Conservation (phyloP, 2,888 invertebrate genomes). For the Holacanthella duospinosa region DNA sequence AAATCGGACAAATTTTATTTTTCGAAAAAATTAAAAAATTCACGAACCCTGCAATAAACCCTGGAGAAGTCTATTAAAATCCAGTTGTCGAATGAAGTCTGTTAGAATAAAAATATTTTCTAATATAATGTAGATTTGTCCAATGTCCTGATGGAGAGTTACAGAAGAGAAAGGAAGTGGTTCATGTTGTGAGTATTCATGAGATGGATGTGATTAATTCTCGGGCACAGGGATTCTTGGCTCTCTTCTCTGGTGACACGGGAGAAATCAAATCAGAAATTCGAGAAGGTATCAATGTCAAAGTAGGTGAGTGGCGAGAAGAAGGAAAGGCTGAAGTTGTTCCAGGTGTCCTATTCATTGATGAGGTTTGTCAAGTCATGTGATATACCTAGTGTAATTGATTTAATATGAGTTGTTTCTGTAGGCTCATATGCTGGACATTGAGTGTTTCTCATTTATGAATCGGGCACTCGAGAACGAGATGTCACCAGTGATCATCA, state of each 20-base stretch:
- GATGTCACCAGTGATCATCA: slow-evolving; percentile 93
- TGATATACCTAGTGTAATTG: neutral
- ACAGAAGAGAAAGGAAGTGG: slow-evolving; percentile 92
- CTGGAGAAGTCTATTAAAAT: no score
- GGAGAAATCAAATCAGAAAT: slow-evolving; percentile 98
- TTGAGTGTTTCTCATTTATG: slow-evolving; percentile 96
- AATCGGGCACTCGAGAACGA: slow-evolving; percentile 95
- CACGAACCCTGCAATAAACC: neutral
- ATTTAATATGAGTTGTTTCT: slow-evolving; percentile 1
- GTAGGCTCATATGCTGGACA: slow-evolving; percentile 92
- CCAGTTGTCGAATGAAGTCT: no score
- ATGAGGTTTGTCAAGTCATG: slow-evolving; percentile 57
- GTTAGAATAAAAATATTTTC: no score
- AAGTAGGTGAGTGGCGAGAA: slow-evolving; percentile 96
- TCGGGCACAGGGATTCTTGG: slow-evolving; percentile 91
- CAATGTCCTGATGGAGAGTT: slow-evolving; percentile 98
- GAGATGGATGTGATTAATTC: slow-evolving; percentile 99
- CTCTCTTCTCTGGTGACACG: slow-evolving; percentile 96
- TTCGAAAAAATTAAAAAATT: neutral
- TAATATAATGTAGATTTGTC: slow-evolving; percentile 66
- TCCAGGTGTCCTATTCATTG: slow-evolving; percentile 92
- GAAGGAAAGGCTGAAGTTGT: slow-evolving; percentile 99
- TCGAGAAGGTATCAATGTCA: slow-evolving; percentile 92
- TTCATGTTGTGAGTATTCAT: slow-evolving; percentile 96
- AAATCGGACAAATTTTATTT: no score